Evolutionary conservation across 2,113 vertebrate genomes (phyloP).

Genomic region (Pithys albifrons): DNA sequence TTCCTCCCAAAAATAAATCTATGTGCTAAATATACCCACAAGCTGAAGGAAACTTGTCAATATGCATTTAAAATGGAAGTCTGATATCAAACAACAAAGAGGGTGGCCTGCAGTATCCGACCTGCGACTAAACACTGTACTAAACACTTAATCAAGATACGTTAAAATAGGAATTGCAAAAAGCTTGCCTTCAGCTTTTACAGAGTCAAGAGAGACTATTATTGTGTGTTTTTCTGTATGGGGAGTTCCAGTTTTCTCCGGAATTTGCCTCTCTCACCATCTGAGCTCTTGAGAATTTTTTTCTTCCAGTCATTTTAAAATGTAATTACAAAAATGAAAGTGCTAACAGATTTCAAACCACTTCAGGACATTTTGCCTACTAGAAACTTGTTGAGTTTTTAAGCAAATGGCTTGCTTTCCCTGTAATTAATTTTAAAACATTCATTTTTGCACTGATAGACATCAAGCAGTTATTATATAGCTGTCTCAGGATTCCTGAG

Average conservation of each 20-base stretch:
- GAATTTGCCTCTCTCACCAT: neutral
- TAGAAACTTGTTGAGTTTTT: constrained; percentile 19
- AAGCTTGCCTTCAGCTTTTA: neutral
- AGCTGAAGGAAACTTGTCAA: constrained; percentile 23
- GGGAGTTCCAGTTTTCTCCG: neutral
- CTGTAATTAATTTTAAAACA: constrained; percentile 47
- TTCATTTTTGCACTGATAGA: constrained; percentile 21
- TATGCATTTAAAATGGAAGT: neutral
- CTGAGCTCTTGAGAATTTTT: neutral
- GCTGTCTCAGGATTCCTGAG: neutral
- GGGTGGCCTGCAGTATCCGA: neutral
- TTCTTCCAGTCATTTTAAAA: constrained; percentile 5
- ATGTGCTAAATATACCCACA: neutral
- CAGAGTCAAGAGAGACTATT: neutral
- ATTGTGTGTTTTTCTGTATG: neutral
- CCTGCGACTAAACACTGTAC: neutral
- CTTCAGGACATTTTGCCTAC: constrained; percentile 9
- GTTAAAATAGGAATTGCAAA: neutral
- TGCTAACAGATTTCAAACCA: constrained; percentile 21
- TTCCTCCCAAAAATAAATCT: neutral
- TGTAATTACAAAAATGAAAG: constrained; percentile 32
- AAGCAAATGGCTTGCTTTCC: constrained; percentile 30
- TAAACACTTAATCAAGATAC: neutral
- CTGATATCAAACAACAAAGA: neutral
- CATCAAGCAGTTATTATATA: neutral